Evolutionary conservation across 2,888 invertebrate species (phyloP).

Genomic region (Torymus tubicola): DNA sequence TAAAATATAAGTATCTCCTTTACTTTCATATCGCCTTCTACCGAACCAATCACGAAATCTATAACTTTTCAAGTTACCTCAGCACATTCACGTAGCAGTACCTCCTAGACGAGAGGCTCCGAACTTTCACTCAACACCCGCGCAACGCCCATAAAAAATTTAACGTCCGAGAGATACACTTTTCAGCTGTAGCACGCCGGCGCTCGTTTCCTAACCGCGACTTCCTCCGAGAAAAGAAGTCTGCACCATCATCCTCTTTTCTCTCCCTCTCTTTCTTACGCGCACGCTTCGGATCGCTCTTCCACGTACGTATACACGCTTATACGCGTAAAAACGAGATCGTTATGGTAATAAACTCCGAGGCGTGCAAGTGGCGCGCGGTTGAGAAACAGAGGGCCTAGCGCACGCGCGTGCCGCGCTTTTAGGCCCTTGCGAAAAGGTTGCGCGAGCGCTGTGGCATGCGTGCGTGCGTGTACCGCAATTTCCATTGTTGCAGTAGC

Average conservation of each 20-base stretch:
- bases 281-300: neutral
- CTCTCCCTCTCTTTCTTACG: neutral
- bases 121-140: neutral
- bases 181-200: neutral
- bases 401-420: conserved; percentile 48
- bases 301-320: neutral
- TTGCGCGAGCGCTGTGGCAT: conserved; percentile 73
- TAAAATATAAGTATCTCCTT: neutral
- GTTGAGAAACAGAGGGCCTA: conserved; percentile 27
- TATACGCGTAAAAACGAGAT: conserved; percentile 42
- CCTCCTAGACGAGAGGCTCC: neutral
- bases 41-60: neutral
- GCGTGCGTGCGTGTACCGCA: conserved; percentile 63
- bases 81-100: no score
- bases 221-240: conserved; percentile 27
- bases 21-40: neutral
- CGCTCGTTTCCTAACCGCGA: conserved; percentile 33
- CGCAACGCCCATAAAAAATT: conserved; percentile 2
- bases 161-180: conserved; percentile 6
- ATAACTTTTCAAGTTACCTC: no score
- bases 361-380: conserved; percentile 62
- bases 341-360: conserved; percentile 52
- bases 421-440: conserved; percentile 66
- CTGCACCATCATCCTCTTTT: conserved; percentile 41
- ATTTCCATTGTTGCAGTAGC: conserved; percentile 64